Evolutionary conservation across 2,888 invertebrate species (phyloP).

Genomic region (Phaonia tiefii): DNA sequence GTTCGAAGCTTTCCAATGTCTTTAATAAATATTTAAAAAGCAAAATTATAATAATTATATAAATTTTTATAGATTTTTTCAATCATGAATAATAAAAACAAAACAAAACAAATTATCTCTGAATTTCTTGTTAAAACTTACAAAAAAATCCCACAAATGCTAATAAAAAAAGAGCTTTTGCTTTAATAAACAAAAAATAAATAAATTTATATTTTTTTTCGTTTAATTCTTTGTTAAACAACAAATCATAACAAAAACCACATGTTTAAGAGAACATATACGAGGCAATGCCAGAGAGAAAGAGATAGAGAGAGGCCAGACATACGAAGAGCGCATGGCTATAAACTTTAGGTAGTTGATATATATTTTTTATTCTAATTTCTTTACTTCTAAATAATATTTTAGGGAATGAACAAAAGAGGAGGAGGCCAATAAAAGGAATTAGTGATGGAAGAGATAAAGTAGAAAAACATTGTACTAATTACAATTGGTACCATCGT

Average conservation of each 20-base stretch:
- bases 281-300: background rate
- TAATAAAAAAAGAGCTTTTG: slow-evolving; percentile 18
- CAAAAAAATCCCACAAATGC: slow-evolving; percentile 8
- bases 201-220: slow-evolving; percentile 11
- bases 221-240: background rate
- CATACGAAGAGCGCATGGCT: slow-evolving; percentile 56
- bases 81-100: slow-evolving; percentile 7
- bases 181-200: slow-evolving; percentile 19
- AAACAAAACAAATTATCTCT: slow-evolving; percentile 24
- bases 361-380: too few relatives aligned
- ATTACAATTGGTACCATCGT: too few relatives aligned
- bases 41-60: slow-evolving; percentile 22
- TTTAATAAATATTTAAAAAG: slow-evolving; percentile 17
- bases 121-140: slow-evolving; percentile 20
- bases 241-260: slow-evolving; percentile 14
- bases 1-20: background rate
- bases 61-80: slow-evolving; percentile 1
- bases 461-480: too few relatives aligned
- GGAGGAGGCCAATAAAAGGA: too few relatives aligned
- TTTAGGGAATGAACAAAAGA: too few relatives aligned
- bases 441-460: too few relatives aligned
- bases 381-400: too few relatives aligned
- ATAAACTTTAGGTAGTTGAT: background rate
- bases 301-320: slow-evolving; percentile 36
- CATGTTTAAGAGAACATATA: slow-evolving; percentile 19